Evolutionary conservation across 2,888 invertebrate genomes (phyloP), one percentile per base, ranked within the genome.

Genomic region (Nycteola revayana): DNA sequence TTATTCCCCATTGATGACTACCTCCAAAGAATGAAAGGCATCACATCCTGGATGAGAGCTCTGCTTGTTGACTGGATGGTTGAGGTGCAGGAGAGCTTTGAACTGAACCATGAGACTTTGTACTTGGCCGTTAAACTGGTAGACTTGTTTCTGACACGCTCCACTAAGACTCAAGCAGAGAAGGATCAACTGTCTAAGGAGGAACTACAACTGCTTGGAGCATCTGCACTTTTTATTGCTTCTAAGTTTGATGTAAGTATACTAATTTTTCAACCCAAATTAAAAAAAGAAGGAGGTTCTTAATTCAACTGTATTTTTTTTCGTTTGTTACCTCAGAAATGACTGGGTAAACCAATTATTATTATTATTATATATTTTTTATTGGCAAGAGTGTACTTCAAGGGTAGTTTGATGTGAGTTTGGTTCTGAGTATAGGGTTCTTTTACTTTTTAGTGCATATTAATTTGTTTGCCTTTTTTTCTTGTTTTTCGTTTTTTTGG

Each of bases 11-110:
- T 98, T 29, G 90, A 90, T 9, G 95, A 97, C 74, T 99, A 98
- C 77, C 93, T 98, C 86, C 89, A 89, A 20, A 88, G 90, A 10
- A 97, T 98, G 88, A 89, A 92, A 8, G 93, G 94, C 49, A 88
- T 99, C 36, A 94, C 95, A 0, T 89, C 91, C 22, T 94, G 94
- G 92, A 98, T 98, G 97, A 91, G 99, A 28, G 94, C 97, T 0
- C 91, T 98, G 10, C 91, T 99, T 1, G 94, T 99, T 0, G 99
- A 99, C 84, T 99, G 99, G 99, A 95, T 99, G 95, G 98, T 99
- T 25, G 98, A 99, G 74, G 95, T 98, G 6, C 98, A 98, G 88
- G 97, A 97, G 80, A 95, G 94, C 47, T 99, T 99, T 75, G 99
- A 99, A 79, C 90, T 99, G 20, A 99, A 99, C 83, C 99, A 99